Percentiles rank a stretch among this genome's conserved stretches.
phyloP scores from a whole-genome alignment of 2,888 invertebrate genomes.

The Drosophila emarginata region DNA sequence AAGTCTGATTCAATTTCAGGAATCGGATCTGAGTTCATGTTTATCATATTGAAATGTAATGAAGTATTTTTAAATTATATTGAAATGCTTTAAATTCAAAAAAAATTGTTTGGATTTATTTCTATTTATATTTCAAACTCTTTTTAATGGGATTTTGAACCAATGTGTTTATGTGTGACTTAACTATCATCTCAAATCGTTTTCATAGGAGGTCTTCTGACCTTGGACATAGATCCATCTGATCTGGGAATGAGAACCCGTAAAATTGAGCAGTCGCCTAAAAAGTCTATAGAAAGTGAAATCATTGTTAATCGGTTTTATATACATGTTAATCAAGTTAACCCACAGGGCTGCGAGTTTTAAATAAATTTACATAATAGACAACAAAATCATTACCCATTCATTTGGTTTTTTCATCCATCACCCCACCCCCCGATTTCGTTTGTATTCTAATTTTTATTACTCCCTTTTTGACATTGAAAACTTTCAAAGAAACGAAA shows the following conservation, averaged over 20 bases:
- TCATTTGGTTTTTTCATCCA: not conserved
- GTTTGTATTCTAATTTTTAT: not conserved
- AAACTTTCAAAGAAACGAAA: not conserved
- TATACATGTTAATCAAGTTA: not conserved
- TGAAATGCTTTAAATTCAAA: not conserved
- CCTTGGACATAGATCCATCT: conserved; percentile 24
- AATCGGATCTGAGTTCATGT: too few relatives aligned
- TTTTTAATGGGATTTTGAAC: not conserved
- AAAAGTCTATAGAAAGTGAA: conserved; percentile 34
- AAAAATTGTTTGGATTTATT: not conserved
- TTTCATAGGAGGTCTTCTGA: conserved; percentile 31
- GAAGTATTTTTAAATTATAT: too few relatives aligned
- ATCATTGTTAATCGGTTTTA: conserved; percentile 16
- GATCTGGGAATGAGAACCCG: conserved; percentile 24
- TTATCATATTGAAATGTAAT: too few relatives aligned
- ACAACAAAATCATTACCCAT: not conserved
- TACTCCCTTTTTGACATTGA: not conserved
- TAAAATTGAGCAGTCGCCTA: conserved; percentile 26
- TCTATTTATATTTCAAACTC: not conserved
- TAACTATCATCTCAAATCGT: conserved; percentile 10
- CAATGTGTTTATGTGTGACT: conserved; percentile 23
- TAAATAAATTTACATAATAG: not conserved
- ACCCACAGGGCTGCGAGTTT: not conserved
- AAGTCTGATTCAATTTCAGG: too few relatives aligned
- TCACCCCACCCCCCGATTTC: not conserved